Conservation (phyloP, 2,888 invertebrate species). For the Lithophane leautieri region DNA sequence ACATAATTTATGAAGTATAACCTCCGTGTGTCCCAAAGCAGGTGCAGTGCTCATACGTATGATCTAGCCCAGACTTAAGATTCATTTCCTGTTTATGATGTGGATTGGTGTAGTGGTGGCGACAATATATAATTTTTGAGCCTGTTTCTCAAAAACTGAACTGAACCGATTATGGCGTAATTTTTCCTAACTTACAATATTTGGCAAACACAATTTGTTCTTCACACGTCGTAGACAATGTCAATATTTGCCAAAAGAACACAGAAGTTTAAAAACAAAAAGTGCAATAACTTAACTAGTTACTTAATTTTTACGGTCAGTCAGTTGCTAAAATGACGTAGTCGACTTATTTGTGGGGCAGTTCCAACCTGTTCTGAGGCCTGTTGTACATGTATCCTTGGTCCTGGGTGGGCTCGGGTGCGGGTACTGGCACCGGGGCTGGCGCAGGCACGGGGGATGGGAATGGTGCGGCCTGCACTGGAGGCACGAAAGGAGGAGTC, state of each 20-base stretch:
- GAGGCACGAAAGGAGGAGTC: conserved; percentile 85
- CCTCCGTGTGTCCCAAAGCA: not conserved
- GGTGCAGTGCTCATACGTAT: not conserved
- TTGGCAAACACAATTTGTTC: conserved; percentile 26
- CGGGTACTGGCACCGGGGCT: conserved; percentile 55
- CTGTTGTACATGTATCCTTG: conserved; percentile 84
- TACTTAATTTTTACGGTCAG: conserved; percentile 44
- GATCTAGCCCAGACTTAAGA: not conserved
- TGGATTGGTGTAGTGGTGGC: not conserved
- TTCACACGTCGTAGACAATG: conserved; percentile 23
- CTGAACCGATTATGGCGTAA: conserved; percentile 12
- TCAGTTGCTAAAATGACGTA: conserved; percentile 19
- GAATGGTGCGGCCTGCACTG: conserved; percentile 68
- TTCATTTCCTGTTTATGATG: not conserved
- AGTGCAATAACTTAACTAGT: conserved; percentile 43
- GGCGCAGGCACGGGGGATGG: conserved; percentile 68
- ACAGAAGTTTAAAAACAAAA: conserved; percentile 15
- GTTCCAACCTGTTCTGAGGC: conserved; percentile 84
- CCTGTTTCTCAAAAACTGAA: not conserved
- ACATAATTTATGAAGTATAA: not conserved
- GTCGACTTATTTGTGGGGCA: conserved; percentile 81
- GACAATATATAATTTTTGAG: not conserved
- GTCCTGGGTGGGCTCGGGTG: conserved; percentile 67
- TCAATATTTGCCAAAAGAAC: conserved; percentile 27
- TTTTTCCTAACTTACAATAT: conserved; percentile 25